Evolutionary conservation across 2,888 invertebrate species (phyloP), one percentile per base, ranked within the genome.

Genomic region (Thalpophila matura): DNA sequence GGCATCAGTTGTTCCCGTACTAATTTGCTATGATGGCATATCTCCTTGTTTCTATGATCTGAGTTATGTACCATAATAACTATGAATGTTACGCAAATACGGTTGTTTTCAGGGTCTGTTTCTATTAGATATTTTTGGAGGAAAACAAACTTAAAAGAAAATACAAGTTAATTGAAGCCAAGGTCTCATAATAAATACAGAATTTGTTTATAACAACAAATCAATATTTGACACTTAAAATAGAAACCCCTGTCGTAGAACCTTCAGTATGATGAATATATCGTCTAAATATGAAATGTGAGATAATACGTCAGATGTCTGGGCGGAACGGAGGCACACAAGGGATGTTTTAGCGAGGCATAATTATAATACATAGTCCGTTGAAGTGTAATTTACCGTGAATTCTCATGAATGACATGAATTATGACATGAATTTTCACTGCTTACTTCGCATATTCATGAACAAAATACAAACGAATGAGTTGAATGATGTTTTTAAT

Each of bases 351-450:
- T 59, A 53, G 56, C 53, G 53, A 57, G 45, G 55, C 57, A 71
- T 60, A 53, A 56, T n/a, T n/a, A n/a, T 64, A 77, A 68, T 63
- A 67, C 54, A 53, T 51, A 54, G 70, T 53, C 49, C 51, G 63
- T 70, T 58, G 60, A 61, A 63, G 53, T 55, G 51, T 61, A 60
- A 72, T 66, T 81, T 61, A 58, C 59, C 65, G 71, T 78, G 70
- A 79, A 79, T 68, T 72, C 62, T 70, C 66, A 66, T 80, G 81
- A 85, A 83, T 76, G 78, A 74, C 69, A 72, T 76, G 79, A 81
- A 83, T 85, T 81, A 80, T 81, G 74, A 80, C 75, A 78, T 74
- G 77, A 82, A 84, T 83, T 82, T 79, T 73, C 47, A 56, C 22
- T 53, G 6, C n/a, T 29, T 51, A 51, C 27, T 51, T n/a, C n/a